Conservation (phyloP, 53 echinoderm and acorn worm species). For the Actinopyga echinites region DNA sequence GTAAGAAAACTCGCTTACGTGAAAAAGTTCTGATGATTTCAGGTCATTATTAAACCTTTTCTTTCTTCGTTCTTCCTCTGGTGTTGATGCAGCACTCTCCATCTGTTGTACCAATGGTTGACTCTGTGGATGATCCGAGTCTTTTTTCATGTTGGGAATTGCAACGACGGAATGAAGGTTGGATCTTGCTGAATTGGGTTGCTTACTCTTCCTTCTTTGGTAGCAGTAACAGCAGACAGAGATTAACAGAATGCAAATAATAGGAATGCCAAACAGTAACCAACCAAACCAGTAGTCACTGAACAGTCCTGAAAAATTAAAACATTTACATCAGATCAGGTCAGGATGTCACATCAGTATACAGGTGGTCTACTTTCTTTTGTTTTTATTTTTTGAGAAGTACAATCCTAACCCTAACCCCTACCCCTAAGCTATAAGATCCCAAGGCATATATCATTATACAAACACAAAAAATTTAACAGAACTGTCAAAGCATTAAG, state of each 20-base stretch:
- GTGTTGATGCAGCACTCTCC: conserved; percentile 27
- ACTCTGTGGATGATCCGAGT: not conserved
- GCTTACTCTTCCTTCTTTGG: not conserved
- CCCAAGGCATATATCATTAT: too few relatives aligned
- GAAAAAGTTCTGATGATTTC: not conserved
- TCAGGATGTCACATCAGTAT: too few relatives aligned
- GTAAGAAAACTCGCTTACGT: not conserved
- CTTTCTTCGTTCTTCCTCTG: conserved; percentile 12
- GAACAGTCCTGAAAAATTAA: not conserved
- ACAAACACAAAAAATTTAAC: too few relatives aligned
- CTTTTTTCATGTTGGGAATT: not conserved
- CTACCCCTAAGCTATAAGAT: too few relatives aligned
- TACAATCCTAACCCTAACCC: too few relatives aligned
- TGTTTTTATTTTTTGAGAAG: too few relatives aligned
- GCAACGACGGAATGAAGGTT: conserved; percentile 14
- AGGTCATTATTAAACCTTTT: not conserved
- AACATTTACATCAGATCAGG: too few relatives aligned
- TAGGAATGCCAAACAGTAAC: conserved; percentile 31
- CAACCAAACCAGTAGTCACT: conserved; percentile 25
- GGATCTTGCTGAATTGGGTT: too few relatives aligned
- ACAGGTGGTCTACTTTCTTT: too few relatives aligned
- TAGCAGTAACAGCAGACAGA: conserved; percentile 18
- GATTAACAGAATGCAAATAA: not conserved
- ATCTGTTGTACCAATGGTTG: conserved; percentile 20
- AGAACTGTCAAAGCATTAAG: too few relatives aligned